These are phyloP conservation scores for Saccostrea cuccullata DNA, from an alignment of 1,140 invertebrate species.

Conservation along the genomic window DNA sequence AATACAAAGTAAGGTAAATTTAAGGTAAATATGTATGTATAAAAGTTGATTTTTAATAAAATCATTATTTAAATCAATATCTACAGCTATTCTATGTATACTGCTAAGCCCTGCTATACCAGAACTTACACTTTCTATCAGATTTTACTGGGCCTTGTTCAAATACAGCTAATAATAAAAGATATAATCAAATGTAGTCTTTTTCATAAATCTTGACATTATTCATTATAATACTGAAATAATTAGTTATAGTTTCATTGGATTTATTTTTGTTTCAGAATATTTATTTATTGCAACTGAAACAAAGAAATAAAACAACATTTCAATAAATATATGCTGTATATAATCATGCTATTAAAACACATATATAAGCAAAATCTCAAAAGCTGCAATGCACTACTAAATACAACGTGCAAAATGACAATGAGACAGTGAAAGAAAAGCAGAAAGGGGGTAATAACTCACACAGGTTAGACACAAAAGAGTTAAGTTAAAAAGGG, in stretches of 20 bases:
- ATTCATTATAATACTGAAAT: no score
- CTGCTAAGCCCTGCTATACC: background rate
- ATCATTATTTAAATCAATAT: background rate
- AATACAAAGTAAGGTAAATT: no score
- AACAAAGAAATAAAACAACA: constrained; percentile 18
- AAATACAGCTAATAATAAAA: constrained; percentile 27
- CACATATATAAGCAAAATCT: background rate
- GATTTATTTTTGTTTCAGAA: no score
- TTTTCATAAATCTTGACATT: background rate
- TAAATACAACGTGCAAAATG: background rate
- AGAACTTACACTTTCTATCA: constrained; percentile 13
- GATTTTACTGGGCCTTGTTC: constrained; percentile 23
- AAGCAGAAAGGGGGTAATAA: constrained; percentile 13
- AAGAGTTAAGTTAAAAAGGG: constrained; percentile 14
- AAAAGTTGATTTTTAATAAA: background rate
- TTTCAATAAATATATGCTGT: background rate
- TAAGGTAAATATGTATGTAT: background rate
- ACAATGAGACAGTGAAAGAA: constrained; percentile 9
- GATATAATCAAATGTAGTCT: background rate
- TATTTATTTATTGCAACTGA: background rate
- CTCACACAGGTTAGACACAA: constrained; percentile 7
- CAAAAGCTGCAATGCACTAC: constrained; percentile 10
- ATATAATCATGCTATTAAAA: background rate
- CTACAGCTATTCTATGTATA: background rate
- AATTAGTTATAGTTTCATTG: no score